A percentile compares a stretch with the other conserved stretches of the same genome.
Conservation (phyloP, 2,888 invertebrate species). For the Drosophila silvestris region DNA sequence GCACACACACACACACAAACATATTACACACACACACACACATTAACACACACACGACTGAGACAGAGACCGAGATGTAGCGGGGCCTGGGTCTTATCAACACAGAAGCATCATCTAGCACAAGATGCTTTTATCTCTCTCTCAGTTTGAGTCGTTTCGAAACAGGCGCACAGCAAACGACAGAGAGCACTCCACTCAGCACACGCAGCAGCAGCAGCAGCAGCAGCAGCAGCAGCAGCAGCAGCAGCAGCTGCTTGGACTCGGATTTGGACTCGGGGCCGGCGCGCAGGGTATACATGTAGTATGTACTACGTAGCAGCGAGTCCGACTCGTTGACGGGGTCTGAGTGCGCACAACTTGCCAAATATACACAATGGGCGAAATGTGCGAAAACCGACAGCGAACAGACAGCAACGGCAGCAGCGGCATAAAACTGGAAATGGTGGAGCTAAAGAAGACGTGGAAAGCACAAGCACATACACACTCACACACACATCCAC, state of each 20-base stretch:
- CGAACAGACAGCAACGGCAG: conserved; percentile 15
- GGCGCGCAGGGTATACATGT: conserved; percentile 20
- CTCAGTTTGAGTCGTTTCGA: conserved; percentile 83
- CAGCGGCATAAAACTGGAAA: conserved; percentile 66
- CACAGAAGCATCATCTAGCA: conserved; percentile 81
- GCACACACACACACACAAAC: conserved; percentile 21
- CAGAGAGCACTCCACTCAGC: conserved; percentile 64
- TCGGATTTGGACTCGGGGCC: conserved; percentile 41
- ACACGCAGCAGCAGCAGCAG: conserved; percentile 1
- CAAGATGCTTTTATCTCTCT: conserved; percentile 84
- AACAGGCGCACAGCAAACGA: conserved; percentile 80
- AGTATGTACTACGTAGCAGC: conserved; percentile 22
- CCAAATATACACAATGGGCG: conserved; percentile 73
- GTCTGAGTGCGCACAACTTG: conserved; percentile 70
- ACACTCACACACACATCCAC: conserved; percentile 32
- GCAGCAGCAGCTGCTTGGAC: conserved; percentile 39
- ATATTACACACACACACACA: background rate
- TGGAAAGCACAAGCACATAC: conserved; percentile 39
- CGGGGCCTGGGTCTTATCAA: conserved; percentile 73
- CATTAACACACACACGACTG: conserved; percentile 18
- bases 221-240: conserved; percentile 6
- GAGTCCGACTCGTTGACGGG: conserved; percentile 54
- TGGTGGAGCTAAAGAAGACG: conserved; percentile 63
- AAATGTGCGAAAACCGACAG: conserved; percentile 75
- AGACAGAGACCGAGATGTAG: conserved; percentile 41